Conservation (phyloP, 2,113 vertebrate species). For the Onychorhynchus coronatus region DNA sequence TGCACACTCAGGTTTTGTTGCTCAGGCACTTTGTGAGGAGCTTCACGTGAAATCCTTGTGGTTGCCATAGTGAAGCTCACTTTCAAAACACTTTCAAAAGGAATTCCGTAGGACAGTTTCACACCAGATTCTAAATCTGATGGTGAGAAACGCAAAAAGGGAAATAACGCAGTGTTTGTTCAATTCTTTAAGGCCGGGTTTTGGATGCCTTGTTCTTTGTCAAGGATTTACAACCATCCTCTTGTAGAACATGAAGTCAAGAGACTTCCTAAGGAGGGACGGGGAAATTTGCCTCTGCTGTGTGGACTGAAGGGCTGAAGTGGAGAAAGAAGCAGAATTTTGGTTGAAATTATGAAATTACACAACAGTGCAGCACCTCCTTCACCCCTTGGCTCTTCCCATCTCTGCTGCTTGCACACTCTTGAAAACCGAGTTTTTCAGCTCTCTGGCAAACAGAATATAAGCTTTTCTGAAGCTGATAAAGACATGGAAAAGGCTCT, state of each 20-base stretch:
- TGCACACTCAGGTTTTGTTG: background rate
- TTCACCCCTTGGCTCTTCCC: background rate
- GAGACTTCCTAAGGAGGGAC: background rate
- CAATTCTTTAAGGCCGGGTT: background rate
- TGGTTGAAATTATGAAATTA: background rate
- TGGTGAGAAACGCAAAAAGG: background rate
- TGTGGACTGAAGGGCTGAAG: background rate
- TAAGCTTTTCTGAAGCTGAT: background rate
- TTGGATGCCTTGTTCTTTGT: background rate
- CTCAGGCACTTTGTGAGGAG: background rate
- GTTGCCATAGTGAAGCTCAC: background rate
- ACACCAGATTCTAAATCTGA: background rate
- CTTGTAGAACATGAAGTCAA: fast-evolving
- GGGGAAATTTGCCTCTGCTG: background rate
- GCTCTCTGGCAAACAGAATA: background rate
- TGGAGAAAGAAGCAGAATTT: background rate
- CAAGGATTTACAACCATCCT: background rate
- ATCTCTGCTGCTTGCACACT: background rate
- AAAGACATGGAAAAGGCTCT: background rate
- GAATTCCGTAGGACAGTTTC: background rate
- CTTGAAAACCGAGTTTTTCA: background rate
- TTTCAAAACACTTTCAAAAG: background rate
- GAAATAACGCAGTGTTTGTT: background rate
- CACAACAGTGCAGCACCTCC: background rate
- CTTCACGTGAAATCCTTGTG: background rate